phyloP scores from a whole-genome alignment of 1,140 invertebrate genomes.

The Neuroterus valhalla region DNA sequence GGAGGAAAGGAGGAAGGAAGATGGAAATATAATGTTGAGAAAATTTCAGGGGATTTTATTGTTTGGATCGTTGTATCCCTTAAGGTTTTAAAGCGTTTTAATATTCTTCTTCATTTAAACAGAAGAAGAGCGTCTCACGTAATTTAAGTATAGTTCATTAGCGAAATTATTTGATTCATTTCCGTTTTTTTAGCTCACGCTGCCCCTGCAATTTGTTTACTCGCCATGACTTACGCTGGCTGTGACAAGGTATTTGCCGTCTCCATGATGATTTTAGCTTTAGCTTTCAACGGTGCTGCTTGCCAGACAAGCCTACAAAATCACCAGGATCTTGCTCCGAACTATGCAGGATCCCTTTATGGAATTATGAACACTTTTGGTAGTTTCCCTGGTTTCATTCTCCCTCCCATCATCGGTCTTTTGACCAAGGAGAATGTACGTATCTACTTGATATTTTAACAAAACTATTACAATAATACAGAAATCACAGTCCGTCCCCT shows the following conservation, averaged over 20 bases:
- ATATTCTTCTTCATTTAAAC: too few species aligned
- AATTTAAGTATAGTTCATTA: too few species aligned
- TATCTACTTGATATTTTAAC: conserved; percentile 16
- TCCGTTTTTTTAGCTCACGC: conserved; percentile 78
- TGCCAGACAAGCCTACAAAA: conserved; percentile 89
- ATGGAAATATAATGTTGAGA: too few species aligned
- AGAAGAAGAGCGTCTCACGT: too few species aligned
- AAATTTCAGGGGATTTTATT: too few species aligned
- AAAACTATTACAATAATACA: conserved; percentile 34
- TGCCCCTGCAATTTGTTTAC: conserved; percentile 80
- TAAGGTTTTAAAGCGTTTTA: too few species aligned
- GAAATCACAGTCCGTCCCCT: too few species aligned
- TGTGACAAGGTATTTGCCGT: conserved; percentile 80
- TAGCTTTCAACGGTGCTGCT: conserved; percentile 88
- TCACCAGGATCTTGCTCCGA: conserved; percentile 88
- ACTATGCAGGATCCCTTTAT: conserved; percentile 86
- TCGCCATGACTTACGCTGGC: conserved; percentile 80
- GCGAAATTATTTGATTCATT: background rate
- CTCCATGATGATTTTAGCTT: conserved; percentile 81
- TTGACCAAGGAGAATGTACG: conserved; percentile 80
- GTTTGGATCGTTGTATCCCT: too few species aligned
- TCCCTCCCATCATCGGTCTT: conserved; percentile 81
- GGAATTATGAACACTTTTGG: conserved; percentile 85
- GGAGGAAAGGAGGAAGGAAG: too few species aligned
- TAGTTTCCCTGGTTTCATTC: conserved; percentile 84